These are phyloP conservation scores for Loxodonta africana DNA, from an alignment of 2,113 vertebrate species.

Conservation along the genomic window DNA sequence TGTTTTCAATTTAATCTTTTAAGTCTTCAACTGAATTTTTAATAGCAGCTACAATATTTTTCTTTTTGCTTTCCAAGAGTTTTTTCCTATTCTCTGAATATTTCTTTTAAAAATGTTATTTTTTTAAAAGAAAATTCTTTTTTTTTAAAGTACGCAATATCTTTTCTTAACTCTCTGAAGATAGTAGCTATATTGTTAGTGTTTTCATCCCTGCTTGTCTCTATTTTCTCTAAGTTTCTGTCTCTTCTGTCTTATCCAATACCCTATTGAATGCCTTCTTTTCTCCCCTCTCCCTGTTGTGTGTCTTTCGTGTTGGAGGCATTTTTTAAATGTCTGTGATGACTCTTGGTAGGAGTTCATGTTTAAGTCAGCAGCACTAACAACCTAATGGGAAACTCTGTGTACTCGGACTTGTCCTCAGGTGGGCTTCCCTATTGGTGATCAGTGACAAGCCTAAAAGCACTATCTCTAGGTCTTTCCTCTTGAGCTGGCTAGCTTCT, in stretches of 20 bases:
- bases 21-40: background rate
- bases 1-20: background rate
- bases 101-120: background rate
- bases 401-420: background rate
- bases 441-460: background rate
- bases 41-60: constrained; percentile 7
- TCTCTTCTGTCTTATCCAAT: background rate
- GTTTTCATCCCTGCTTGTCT: background rate
- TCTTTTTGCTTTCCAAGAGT: constrained; percentile 6
- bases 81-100: background rate
- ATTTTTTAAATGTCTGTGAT: background rate
- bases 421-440: background rate
- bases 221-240: background rate
- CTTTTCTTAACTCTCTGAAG: background rate
- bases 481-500: background rate
- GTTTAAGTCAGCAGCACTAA: background rate
- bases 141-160: background rate
- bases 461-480: background rate
- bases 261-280: background rate
- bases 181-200: background rate
- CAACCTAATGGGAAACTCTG: background rate
- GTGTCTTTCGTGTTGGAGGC: background rate
- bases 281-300: background rate
- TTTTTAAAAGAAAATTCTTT: too few relatives aligned
- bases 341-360: background rate